A percentile compares a stretch with the other conserved stretches of the same genome.
These are phyloP conservation scores for Bombus breviceps DNA, from an alignment of 1,140 invertebrate genomes.

Conservation along the genomic window DNA sequence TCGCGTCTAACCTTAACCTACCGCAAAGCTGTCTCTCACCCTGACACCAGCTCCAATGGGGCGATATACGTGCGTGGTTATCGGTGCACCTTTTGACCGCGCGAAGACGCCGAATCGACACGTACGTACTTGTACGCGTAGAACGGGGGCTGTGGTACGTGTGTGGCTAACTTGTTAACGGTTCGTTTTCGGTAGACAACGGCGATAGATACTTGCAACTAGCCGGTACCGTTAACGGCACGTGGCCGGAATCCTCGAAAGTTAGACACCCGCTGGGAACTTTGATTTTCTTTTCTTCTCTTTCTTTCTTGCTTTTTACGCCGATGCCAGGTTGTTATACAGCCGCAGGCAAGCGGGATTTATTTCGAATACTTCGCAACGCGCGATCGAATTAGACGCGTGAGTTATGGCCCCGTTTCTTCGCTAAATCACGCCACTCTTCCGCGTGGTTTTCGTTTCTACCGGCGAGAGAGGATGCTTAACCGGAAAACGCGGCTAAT, in stretches of 20 bases:
- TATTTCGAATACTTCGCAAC: not conserved
- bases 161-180: not conserved
- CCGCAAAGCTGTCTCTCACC: constrained; percentile 49
- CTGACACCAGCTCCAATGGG: not conserved
- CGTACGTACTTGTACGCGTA: no score
- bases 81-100: not conserved
- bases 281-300: not conserved
- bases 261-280: not conserved
- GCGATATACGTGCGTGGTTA: not conserved
- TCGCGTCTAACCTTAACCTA: constrained; percentile 63
- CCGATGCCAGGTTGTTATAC: not conserved
- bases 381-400: not conserved
- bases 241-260: constrained; percentile 30
- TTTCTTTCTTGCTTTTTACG: not conserved
- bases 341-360: not conserved
- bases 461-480: no score
- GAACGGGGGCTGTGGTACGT: no score
- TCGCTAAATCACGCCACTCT: not conserved
- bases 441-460: not conserved
- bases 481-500: not conserved
- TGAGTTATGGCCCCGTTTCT: not conserved
- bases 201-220: not conserved
- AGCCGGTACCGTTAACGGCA: constrained; percentile 26
- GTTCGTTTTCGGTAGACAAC: not conserved
- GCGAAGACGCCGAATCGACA: rapidly evolving